phyloP scores from a whole-genome alignment of 1,140 invertebrate species.

The Orius insidiosus region DNA sequence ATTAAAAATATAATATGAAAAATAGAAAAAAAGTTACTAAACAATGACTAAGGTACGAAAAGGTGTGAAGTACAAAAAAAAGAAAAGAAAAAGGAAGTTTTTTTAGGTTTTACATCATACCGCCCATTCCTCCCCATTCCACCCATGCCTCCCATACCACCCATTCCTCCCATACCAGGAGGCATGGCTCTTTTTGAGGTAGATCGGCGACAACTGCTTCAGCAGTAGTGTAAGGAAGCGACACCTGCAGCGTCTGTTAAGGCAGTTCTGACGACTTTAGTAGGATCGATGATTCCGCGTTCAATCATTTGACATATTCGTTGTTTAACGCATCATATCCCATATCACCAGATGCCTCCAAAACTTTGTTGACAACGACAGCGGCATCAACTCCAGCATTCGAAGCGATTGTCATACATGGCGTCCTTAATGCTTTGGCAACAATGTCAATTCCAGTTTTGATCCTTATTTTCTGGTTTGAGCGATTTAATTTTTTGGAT shows the following conservation, averaged over 20 bases:
- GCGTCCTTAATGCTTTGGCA: slow-evolving; percentile 77
- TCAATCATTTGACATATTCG: slow-evolving; percentile 95
- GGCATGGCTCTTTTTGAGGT: slow-evolving; percentile 74
- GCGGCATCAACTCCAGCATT: slow-evolving; percentile 95
- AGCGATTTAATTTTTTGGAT: slow-evolving; percentile 54
- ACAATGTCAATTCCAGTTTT: slow-evolving; percentile 81
- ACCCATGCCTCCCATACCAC: slow-evolving; percentile 31
- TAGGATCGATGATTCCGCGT: slow-evolving; percentile 96
- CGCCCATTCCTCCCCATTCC: slow-evolving; percentile 12
- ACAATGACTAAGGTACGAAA: too few relatives aligned
- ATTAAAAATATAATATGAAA: too few relatives aligned
- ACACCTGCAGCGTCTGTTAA: slow-evolving; percentile 95
- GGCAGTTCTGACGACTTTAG: slow-evolving; percentile 91
- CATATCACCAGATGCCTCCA: slow-evolving; percentile 50
- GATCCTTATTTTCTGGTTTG: slow-evolving; percentile 62
- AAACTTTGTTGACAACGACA: slow-evolving; percentile 82
- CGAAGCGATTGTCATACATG: slow-evolving; percentile 85
- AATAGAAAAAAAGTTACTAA: too few relatives aligned
- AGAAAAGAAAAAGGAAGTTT: too few relatives aligned
- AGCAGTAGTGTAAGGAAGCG: slow-evolving; percentile 91
- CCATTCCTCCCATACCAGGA: slow-evolving; percentile 23
- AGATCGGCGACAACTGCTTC: slow-evolving; percentile 90
- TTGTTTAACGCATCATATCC: slow-evolving; percentile 94
- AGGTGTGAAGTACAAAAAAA: too few relatives aligned
- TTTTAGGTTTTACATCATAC: slow-evolving; percentile 17